Percentiles rank a stretch among this genome's conserved stretches.
Conservation (phyloP, 2,113 vertebrate genomes). For the Larimichthys crocea region DNA sequence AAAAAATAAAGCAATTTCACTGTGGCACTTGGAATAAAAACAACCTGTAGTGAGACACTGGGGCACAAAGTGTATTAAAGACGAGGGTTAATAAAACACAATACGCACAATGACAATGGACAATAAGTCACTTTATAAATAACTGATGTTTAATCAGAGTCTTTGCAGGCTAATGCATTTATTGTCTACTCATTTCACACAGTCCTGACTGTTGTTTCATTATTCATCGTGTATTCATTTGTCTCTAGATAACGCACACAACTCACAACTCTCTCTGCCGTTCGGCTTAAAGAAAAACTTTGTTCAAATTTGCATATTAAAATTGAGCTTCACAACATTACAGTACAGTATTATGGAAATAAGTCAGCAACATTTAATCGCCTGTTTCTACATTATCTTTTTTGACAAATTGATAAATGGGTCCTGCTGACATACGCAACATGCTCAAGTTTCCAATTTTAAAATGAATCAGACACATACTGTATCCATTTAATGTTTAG, state of each 20-base stretch:
- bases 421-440: neutral
- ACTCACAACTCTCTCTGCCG: neutral
- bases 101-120: neutral
- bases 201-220: neutral
- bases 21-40: slow-evolving; percentile 1
- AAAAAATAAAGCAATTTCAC: neutral
- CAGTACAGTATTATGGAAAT: neutral
- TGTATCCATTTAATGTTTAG: neutral
- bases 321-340: neutral
- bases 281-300: neutral
- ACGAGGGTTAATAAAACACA: too few species aligned
- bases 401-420: neutral
- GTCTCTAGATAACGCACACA: neutral
- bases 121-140: neutral
- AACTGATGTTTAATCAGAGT: neutral
- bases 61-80: neutral
- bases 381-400: neutral
- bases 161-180: neutral
- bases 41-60: neutral
- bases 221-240: neutral
- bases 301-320: neutral
- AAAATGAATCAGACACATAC: neutral
- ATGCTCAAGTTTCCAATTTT: neutral
- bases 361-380: neutral
- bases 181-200: neutral